Percentiles rank a stretch among this genome's conserved stretches.
Conservation (phyloP, 2,113 vertebrate genomes). For the Brevimyrus niger region DNA sequence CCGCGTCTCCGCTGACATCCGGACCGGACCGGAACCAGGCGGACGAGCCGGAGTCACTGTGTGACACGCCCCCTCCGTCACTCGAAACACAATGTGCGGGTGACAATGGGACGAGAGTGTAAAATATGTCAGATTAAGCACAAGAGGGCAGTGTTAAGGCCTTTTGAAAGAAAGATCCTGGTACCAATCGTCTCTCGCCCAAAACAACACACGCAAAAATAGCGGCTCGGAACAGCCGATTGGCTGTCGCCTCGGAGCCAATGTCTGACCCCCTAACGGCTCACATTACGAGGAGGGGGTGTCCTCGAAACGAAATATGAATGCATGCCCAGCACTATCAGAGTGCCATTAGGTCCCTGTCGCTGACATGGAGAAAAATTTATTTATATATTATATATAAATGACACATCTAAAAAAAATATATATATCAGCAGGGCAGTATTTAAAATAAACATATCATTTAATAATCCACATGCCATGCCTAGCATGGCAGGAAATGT, state of each 20-base stretch:
- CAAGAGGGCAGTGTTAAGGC: constrained; percentile 65
- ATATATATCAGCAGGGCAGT: neutral
- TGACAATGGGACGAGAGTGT: constrained; percentile 22
- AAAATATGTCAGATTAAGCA: constrained; percentile 52
- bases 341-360: neutral
- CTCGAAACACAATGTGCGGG: neutral
- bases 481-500: neutral
- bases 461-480: neutral
- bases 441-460: neutral
- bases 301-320: neutral
- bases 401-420: neutral
- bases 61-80: neutral
- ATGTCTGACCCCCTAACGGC: constrained; percentile 27
- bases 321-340: neutral
- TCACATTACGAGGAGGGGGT: neutral
- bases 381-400: neutral
- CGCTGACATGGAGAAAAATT: neutral
- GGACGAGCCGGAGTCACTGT: neutral
- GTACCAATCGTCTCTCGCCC: constrained; percentile 59
- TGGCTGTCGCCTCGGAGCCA: constrained; percentile 57
- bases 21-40: neutral
- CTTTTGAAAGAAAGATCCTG: constrained; percentile 41
- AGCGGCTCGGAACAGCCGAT: constrained; percentile 42
- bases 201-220: constrained; percentile 64
- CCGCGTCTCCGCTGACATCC: neutral